Conservation (phyloP, 2,113 vertebrate species). For the Bubo scandiacus region DNA sequence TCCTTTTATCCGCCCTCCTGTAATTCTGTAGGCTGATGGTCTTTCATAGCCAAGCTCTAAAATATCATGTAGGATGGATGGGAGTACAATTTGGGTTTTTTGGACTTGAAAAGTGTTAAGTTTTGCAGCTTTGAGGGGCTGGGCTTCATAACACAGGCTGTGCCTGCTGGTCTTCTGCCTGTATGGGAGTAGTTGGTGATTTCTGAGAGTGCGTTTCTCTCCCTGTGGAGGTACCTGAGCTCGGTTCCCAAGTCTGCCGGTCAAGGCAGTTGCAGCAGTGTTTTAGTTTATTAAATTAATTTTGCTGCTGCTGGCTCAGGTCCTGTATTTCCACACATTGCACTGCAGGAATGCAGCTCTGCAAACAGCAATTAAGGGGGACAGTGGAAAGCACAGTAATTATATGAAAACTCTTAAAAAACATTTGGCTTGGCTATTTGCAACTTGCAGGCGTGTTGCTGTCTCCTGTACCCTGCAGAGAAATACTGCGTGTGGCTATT, state of each 20-base stretch:
- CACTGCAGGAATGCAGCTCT: background rate
- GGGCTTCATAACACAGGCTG: background rate
- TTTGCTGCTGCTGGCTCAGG: background rate
- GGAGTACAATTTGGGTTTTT: background rate
- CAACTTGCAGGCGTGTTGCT: background rate
- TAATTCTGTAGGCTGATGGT: background rate
- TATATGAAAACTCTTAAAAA: background rate
- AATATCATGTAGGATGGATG: background rate
- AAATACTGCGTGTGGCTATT: background rate
- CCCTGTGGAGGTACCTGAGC: background rate
- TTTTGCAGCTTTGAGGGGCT: background rate
- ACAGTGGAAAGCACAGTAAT: background rate
- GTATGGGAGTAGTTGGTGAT: rapidly evolving
- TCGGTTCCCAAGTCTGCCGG: background rate
- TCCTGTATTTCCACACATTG: background rate
- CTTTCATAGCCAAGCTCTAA: background rate
- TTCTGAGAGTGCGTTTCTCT: rapidly evolving
- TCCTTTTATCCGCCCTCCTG: background rate
- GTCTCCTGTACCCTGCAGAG: background rate
- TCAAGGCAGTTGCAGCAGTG: background rate
- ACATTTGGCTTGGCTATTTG: background rate
- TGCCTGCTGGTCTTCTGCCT: background rate
- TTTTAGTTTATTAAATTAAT: background rate
- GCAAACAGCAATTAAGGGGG: background rate
- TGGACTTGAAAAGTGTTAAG: background rate